Conservation (phyloP, 2,888 invertebrate genomes). For the Cenopis cana region DNA sequence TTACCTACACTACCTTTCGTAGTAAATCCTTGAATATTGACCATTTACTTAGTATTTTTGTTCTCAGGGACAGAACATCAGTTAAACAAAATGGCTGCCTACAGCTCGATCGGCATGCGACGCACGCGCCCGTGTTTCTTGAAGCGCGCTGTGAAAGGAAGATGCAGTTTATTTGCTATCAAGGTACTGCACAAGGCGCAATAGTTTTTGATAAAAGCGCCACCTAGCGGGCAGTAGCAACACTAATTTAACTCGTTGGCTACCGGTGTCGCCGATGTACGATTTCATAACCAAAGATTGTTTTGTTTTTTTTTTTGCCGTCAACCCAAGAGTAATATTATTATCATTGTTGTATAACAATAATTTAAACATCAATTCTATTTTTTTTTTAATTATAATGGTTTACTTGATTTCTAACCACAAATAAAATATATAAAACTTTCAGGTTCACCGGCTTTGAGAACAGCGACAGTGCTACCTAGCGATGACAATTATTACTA, state of each 20-base stretch:
- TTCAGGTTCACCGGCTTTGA: constrained; percentile 46
- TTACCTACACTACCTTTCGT: too few relatives aligned
- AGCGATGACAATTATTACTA: constrained; percentile 75
- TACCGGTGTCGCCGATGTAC: too few relatives aligned
- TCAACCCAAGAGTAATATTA: too few relatives aligned
- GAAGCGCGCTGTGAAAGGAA: constrained; percentile 79
- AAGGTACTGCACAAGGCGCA: constrained; percentile 55
- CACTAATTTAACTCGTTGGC: not conserved
- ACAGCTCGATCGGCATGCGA: constrained; percentile 76
- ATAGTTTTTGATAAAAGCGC: not conserved
- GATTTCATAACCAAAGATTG: too few relatives aligned
- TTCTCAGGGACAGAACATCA: constrained; percentile 60
- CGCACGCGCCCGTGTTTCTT: constrained; percentile 72
- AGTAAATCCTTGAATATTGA: not conserved
- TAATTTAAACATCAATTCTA: not conserved
- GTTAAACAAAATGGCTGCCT: constrained; percentile 78
- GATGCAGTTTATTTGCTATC: constrained; percentile 82
- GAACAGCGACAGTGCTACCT: constrained; percentile 56
- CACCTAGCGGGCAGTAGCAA: not conserved
- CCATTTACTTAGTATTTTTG: not conserved
- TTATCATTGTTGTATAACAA: not conserved
- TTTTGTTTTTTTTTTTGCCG: too few relatives aligned
- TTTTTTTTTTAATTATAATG: too few relatives aligned
- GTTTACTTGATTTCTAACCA: not conserved
- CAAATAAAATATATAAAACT: not conserved